Base-by-base conservation (phyloP, 1,140 invertebrate genomes). In the Drosophila santomea region DNA sequence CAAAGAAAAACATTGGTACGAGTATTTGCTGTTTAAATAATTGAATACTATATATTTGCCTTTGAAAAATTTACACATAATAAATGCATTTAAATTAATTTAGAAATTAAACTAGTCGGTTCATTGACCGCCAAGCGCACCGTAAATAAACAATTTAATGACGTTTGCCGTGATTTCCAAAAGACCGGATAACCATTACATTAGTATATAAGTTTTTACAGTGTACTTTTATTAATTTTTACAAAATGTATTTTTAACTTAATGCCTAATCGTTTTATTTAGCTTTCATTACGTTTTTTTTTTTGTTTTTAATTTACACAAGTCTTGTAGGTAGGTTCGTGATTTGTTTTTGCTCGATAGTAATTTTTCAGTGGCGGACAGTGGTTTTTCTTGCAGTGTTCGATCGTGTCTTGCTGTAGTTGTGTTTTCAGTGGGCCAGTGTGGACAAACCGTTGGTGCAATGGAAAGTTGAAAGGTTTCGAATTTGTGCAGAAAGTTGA, bases 291-390 rank as follows among this genome's bases (percentile, higher is more conserved):
- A 51, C 60, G 47, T 55, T 74, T 63, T 20, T 20, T 20, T 20
- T 20, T 20, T 20, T 20, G 1, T 20, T 20, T 73, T 39, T 84
- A 78, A 81, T 85, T 85, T 86, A 86, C 90, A 90, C 86, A 90
- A 90, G 86, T 90, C 86, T 90, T 90, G 86, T 90, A 86, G 79
- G 86, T 90, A 90, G 86, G 82, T 83, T 90, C 74, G 86, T 82
- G 83, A 88, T 88, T 88, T 76, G 54, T 74, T 83, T 64, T 66
- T 83, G 25, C 45, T 63, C 36, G 63, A 78, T 55, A 78, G 69
- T 62, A 66, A 73, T 36, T 54, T 51, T 32, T 55, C 38, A 63
- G 51, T 78, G 57, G 47, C 64, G 55, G 58, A 74, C 61, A 72
- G 57, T 61, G 68, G 62, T 59, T 39, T 47, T 23, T 68, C 48